Conservation (phyloP, 2,113 vertebrate species). For the Opisthocomus hoazin region DNA sequence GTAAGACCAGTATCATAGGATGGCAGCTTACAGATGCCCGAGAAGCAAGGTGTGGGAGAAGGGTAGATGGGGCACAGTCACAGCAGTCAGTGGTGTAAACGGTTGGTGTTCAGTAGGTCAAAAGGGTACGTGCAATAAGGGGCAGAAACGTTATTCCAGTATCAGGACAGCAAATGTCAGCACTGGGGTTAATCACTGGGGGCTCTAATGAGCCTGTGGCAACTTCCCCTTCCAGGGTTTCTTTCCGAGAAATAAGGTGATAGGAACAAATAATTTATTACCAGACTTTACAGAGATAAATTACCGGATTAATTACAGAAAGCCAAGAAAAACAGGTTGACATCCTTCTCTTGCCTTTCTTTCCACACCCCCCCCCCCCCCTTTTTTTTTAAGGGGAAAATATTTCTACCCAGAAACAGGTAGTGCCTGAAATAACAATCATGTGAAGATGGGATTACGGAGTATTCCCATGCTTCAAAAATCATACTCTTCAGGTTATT, state of each 20-base stretch:
- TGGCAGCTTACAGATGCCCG: neutral
- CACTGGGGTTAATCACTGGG: neutral
- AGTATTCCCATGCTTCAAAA: neutral
- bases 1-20: neutral
- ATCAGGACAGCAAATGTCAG: neutral
- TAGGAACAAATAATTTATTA: neutral
- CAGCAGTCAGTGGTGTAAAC: neutral
- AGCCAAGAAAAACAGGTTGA: neutral
- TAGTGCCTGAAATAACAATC: neutral
- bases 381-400: neutral
- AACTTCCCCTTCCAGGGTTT: neutral
- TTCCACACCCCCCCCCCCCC: no score
- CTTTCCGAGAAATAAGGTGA: neutral
- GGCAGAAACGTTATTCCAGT: neutral
- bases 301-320: neutral
- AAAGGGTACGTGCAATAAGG: neutral
- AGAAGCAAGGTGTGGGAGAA: neutral
- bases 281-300: neutral
- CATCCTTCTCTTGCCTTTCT: neutral
- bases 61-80: neutral
- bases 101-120: neutral
- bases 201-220: neutral
- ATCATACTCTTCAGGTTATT: neutral
- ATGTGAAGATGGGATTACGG: neutral
- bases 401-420: neutral